These are phyloP conservation scores for Pemphigus obesinymphae DNA, from an alignment of 1,140 invertebrate species.

Conservation along the genomic window DNA sequence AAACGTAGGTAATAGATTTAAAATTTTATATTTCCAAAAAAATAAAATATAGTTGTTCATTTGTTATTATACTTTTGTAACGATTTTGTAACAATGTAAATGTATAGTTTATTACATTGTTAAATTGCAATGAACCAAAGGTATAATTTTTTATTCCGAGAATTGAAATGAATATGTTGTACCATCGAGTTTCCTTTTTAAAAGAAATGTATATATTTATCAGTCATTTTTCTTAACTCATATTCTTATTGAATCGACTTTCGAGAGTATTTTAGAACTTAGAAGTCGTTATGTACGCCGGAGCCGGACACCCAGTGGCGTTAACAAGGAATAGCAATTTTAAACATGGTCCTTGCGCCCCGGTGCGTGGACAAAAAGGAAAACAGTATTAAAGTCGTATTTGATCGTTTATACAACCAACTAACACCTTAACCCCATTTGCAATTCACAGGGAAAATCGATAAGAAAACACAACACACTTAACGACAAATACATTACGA, in stretches of 20 bases:
- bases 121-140: too few relatives aligned
- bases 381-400: conserved; percentile 12
- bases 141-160: too few relatives aligned
- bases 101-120: too few relatives aligned
- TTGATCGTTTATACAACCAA: background rate
- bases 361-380: conserved; percentile 8
- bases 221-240: background rate
- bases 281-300: background rate
- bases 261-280: background rate
- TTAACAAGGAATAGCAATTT: conserved; percentile 18
- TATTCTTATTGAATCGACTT: conserved; percentile 1
- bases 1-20: too few relatives aligned
- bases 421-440: conserved; percentile 35
- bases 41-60: too few relatives aligned
- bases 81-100: too few relatives aligned
- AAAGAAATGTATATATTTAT: too few relatives aligned
- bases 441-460: background rate
- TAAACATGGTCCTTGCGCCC: background rate
- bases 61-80: too few relatives aligned
- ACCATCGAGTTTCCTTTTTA: too few relatives aligned
- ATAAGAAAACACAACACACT: background rate
- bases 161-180: too few relatives aligned
- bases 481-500: background rate
- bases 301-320: background rate
- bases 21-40: too few relatives aligned